A percentile compares a stretch with the other conserved stretches of the same genome.
Evolutionary conservation across 2,797 vertebrate species (phyloP).

Genomic region (Chiloscyllium punctatum): DNA sequence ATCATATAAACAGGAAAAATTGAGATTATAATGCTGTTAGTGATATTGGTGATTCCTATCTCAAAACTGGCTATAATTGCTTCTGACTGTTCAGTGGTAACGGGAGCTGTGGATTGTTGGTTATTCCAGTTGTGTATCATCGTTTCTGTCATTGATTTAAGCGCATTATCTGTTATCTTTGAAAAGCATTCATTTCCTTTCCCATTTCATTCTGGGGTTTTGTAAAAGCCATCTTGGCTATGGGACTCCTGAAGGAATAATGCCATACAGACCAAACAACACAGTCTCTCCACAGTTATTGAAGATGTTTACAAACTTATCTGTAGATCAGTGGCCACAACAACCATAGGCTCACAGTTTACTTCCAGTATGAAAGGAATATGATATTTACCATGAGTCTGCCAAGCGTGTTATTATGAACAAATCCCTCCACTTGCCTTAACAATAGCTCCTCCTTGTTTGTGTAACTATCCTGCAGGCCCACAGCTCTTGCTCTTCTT

Average conservation of each 20-base stretch:
- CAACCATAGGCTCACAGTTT: background rate
- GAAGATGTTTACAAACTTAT: background rate
- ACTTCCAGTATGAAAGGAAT: background rate
- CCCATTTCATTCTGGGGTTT: slow-evolving; percentile 24
- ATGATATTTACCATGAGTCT: background rate
- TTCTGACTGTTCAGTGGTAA: background rate
- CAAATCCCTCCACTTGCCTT: background rate
- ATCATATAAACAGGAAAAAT: background rate
- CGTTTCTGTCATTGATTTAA: background rate
- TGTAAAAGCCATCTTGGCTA: background rate
- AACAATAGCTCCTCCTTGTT: background rate
- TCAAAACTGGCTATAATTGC: background rate
- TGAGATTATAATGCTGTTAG: background rate
- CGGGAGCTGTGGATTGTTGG: background rate
- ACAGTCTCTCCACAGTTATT: slow-evolving; percentile 25
- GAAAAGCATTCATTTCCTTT: slow-evolving; percentile 11
- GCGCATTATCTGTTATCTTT: background rate
- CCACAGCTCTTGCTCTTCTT: background rate
- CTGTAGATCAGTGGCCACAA: no score
- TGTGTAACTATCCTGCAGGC: background rate
- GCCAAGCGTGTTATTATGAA: background rate
- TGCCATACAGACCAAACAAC: slow-evolving; percentile 30
- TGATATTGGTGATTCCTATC: background rate
- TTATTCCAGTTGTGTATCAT: background rate
- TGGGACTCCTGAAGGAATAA: background rate